These are phyloP conservation scores for Sarcophaga bullata DNA, from an alignment of 1,140 invertebrate genomes.

Conservation along the genomic window DNA sequence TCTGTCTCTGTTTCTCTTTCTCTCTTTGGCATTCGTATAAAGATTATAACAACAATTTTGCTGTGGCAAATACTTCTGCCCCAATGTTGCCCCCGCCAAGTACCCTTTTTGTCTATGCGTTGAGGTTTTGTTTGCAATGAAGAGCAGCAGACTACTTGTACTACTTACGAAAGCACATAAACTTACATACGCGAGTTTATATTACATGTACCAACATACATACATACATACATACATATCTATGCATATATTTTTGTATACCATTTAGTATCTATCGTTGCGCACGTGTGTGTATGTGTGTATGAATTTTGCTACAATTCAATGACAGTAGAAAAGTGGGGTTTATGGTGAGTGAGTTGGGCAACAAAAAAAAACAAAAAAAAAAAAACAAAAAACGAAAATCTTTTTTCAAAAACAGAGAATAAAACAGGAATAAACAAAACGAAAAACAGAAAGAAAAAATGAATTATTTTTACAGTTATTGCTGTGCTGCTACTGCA, in stretches of 20 bases:
- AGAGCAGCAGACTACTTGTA: constrained; percentile 20
- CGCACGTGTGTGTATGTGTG: too few relatives aligned
- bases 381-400: too few relatives aligned
- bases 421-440: too few relatives aligned
- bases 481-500: constrained; percentile 6
- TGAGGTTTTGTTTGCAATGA: neutral
- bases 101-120: neutral
- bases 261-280: neutral
- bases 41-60: constrained; percentile 5
- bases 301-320: too few relatives aligned
- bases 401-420: neutral
- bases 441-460: neutral
- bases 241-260: neutral
- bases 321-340: constrained; percentile 5
- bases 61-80: constrained; percentile 14
- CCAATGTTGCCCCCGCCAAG: neutral
- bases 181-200: neutral
- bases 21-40: neutral
- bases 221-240: neutral
- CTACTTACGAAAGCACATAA: neutral
- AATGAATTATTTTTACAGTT: constrained; percentile 3
- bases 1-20: neutral
- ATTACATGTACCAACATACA: neutral
- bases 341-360: neutral
- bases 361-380: too few relatives aligned